Percentiles rank a stretch among this genome's conserved stretches.
Conservation (phyloP, 1,140 invertebrate species). For the Solenopsis invicta region DNA sequence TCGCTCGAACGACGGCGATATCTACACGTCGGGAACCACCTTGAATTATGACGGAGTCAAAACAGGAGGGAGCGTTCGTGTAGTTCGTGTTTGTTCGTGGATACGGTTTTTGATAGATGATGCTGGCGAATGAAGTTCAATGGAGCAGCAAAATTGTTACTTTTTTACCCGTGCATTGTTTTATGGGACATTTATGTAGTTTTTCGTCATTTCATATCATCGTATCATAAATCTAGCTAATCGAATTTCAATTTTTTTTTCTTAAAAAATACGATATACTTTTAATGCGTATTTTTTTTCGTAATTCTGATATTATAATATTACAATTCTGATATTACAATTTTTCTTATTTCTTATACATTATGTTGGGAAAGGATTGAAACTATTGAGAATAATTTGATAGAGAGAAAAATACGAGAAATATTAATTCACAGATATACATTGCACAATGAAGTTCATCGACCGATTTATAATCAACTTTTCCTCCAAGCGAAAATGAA, state of each 20-base stretch:
- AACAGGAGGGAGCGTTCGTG: constrained; percentile 3
- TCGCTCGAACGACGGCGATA: constrained; percentile 49
- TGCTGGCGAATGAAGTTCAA: constrained; percentile 3
- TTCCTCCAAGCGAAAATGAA: not conserved
- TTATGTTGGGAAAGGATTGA: not conserved
- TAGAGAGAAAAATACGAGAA: not conserved
- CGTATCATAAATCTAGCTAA: not conserved
- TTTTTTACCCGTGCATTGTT: not conserved
- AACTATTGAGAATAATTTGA: not conserved
- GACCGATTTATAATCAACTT: not conserved
- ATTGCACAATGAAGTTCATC: not conserved
- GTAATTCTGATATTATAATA: not conserved
- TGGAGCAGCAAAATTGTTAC: constrained; percentile 2
- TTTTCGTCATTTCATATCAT: not conserved
- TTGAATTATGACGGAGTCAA: constrained; percentile 43
- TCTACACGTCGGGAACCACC: constrained; percentile 15
- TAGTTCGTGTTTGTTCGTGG: not conserved
- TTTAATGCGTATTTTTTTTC: not conserved
- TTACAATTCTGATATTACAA: not conserved
- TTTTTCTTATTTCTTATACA: not conserved
- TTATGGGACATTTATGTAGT: not conserved
- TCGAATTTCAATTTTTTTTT: not conserved
- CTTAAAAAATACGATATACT: not conserved
- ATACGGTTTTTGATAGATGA: constrained; percentile 10
- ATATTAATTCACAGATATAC: not conserved